A percentile compares a stretch with the other conserved stretches of the same genome.
Conservation (phyloP, 2,797 vertebrate species). For the Columba guinea region DNA sequence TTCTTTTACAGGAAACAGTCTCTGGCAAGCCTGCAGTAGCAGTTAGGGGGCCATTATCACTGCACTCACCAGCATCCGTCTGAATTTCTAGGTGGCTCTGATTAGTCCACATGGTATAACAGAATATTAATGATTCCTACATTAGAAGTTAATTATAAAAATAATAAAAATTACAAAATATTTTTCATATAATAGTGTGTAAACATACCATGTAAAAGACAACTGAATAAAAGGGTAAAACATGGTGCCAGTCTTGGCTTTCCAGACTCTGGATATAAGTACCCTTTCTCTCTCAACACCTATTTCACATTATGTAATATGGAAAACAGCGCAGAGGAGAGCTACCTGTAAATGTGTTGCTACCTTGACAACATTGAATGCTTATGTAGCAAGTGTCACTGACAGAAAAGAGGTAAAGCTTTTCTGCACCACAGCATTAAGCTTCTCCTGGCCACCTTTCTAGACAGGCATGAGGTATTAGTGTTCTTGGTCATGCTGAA, state of each 20-base stretch:
- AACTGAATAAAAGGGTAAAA: background rate
- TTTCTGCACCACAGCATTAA: background rate
- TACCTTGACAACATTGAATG: background rate
- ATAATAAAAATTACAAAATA: slow-evolving; percentile 27
- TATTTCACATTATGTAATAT: background rate
- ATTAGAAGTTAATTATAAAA: slow-evolving; percentile 17
- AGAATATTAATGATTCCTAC: background rate
- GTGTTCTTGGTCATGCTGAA: background rate
- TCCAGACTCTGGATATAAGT: background rate
- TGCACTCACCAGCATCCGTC: background rate
- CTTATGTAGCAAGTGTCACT: background rate
- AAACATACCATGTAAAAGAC: background rate
- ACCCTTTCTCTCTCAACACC: background rate
- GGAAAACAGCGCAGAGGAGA: background rate
- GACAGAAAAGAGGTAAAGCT: background rate
- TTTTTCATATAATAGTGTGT: background rate
- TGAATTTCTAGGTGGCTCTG: background rate
- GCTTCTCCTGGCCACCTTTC: background rate
- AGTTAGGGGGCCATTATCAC: background rate
- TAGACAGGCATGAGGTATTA: slow-evolving; percentile 15
- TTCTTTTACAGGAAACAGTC: background rate
- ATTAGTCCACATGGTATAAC: background rate
- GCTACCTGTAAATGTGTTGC: background rate
- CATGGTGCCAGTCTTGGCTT: background rate
- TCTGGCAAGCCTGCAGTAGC: background rate